Evolutionary conservation across 2,113 vertebrate species (phyloP).

Genomic region (Brachionichthys hirsutus): DNA sequence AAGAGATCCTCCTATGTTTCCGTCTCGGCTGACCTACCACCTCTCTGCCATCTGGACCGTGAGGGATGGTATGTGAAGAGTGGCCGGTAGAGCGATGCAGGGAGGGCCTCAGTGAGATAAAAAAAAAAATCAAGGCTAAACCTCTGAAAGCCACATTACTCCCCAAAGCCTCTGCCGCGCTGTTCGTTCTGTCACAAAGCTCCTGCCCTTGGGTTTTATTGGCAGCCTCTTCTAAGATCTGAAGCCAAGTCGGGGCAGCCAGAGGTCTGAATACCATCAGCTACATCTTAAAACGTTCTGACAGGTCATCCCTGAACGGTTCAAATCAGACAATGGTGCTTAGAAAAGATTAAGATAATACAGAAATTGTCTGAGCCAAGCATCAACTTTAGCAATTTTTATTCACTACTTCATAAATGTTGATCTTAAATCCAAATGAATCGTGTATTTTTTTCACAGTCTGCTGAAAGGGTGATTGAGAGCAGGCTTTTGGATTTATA

Average conservation of each 20-base stretch:
- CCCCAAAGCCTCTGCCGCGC: slow-evolving; percentile 39
- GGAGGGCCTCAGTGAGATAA: slow-evolving; percentile 27
- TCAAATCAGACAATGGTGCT: too few relatives aligned
- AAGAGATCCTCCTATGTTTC: slow-evolving; percentile 45
- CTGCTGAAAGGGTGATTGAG: slow-evolving; percentile 38
- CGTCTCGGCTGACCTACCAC: slow-evolving; percentile 48
- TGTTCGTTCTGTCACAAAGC: slow-evolving; percentile 53
- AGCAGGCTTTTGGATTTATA: slow-evolving; percentile 44
- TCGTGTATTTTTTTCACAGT: slow-evolving; percentile 61
- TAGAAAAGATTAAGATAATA: too few relatives aligned
- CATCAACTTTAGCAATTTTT: not conserved
- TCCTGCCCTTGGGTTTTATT: slow-evolving; percentile 58
- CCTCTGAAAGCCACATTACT: slow-evolving; percentile 57
- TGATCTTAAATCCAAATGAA: slow-evolving; percentile 58
- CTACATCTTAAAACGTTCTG: slow-evolving; percentile 15
- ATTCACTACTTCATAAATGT: slow-evolving; percentile 34
- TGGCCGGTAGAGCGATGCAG: not conserved
- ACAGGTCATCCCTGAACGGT: slow-evolving; percentile 16
- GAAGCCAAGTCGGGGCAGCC: slow-evolving; percentile 40
- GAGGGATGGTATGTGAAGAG: slow-evolving; percentile 31
- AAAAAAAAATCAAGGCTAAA: slow-evolving; percentile 62
- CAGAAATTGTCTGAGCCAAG: too few relatives aligned
- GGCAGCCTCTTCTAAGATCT: slow-evolving; percentile 29
- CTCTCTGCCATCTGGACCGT: slow-evolving; percentile 36
- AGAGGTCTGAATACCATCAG: slow-evolving; percentile 19